Conservation (phyloP, 1,140 invertebrate species). For the Cataglyphis hispanica region DNA sequence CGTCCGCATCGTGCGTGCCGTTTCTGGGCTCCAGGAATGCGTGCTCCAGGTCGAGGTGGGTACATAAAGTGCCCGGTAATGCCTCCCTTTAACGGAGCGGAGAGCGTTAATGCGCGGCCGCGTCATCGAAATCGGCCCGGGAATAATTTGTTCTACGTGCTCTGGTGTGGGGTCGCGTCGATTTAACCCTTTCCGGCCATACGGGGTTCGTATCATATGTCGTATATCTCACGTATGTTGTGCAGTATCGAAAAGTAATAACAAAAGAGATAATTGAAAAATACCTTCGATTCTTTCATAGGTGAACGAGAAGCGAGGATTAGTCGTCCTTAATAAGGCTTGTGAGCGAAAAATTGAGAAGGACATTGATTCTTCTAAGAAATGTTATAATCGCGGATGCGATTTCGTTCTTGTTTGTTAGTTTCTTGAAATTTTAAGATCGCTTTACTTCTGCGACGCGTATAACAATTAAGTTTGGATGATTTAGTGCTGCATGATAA, state of each 20-base stretch:
- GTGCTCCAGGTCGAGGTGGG: conserved; percentile 40
- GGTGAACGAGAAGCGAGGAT: not conserved
- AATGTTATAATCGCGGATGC: not conserved
- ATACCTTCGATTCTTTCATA: not conserved
- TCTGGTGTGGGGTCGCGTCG: not conserved
- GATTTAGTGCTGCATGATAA: not conserved
- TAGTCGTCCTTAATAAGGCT: not conserved
- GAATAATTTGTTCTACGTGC: conserved; percentile 55
- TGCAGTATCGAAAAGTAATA: not conserved
- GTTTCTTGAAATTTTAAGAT: not conserved
- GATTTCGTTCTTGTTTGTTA: not conserved
- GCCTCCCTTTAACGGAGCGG: conserved; percentile 50
- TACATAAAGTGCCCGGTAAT: conserved; percentile 43
- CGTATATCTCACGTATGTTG: conserved; percentile 3
- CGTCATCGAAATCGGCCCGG: conserved; percentile 12
- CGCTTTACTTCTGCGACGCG: not conserved
- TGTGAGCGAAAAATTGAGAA: not conserved
- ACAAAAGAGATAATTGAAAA: not conserved
- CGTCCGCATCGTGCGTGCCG: not conserved
- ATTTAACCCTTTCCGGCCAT: conserved; percentile 1
- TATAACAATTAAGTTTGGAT: conserved; percentile 24
- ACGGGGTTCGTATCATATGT: not conserved
- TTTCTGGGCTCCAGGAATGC: conserved; percentile 55
- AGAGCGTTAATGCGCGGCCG: conserved; percentile 36
- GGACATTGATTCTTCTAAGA: not conserved